A percentile compares a stretch with the other conserved stretches of the same genome.
These are phyloP conservation scores for Equus przewalskii DNA, from an alignment of 2,113 vertebrate genomes.

Conservation along the genomic window DNA sequence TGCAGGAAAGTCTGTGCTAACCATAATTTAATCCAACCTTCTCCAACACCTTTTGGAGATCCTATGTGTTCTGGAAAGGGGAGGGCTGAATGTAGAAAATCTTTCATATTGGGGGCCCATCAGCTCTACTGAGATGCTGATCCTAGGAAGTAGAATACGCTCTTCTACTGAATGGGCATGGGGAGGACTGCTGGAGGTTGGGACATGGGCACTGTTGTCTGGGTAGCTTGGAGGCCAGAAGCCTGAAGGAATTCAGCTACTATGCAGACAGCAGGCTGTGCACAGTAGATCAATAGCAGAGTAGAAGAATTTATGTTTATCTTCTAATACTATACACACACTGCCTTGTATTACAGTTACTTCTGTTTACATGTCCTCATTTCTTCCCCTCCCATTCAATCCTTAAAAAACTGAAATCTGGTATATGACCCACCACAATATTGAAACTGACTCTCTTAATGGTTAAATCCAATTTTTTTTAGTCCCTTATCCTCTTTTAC, in stretches of 20 bases:
- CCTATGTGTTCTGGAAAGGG: background rate
- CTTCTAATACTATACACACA: background rate
- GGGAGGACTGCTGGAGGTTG: background rate
- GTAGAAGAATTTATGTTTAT: background rate
- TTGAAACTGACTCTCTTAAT: conserved; percentile 28
- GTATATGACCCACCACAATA: background rate
- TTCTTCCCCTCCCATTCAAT: background rate
- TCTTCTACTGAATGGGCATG: background rate
- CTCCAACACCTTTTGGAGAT: background rate
- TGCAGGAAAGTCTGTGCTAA: background rate
- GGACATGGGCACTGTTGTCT: background rate
- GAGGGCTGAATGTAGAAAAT: background rate
- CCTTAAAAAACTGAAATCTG: conserved; percentile 17
- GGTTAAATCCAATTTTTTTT: background rate
- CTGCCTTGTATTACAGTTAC: background rate
- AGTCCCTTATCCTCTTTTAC: background rate
- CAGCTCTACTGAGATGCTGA: background rate
- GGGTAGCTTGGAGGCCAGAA: background rate
- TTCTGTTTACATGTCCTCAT: background rate
- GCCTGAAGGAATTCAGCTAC: background rate
- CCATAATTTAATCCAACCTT: background rate
- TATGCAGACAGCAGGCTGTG: background rate
- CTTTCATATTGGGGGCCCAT: background rate
- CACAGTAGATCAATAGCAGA: background rate
- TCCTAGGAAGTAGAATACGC: background rate